Evolutionary conservation across 1,140 invertebrate genomes (phyloP), one percentile per base, ranked within the genome.

Genomic region (Lasioglossum albipes): DNA sequence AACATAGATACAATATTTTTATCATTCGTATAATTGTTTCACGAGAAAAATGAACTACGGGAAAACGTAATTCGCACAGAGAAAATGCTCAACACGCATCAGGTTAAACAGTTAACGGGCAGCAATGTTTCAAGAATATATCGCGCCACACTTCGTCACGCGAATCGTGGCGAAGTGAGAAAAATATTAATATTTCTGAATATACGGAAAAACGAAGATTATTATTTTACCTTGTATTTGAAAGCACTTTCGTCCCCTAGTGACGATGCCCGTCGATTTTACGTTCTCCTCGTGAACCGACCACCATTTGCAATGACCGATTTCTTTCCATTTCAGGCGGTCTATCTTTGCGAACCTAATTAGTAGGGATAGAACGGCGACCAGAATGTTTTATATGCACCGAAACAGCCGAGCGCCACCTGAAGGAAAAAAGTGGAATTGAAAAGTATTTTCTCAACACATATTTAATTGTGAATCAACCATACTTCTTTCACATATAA

Each of bases 221-320:
- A 52, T 62, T 77, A 77, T 77, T 71, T 77, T 0, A 77, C 75
- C 75, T 77, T 62, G 7, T 13, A 71, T 45, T 10, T 71, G 13
- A 52, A 20, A 62, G 45, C n/a, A 41, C 16, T 49, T n/a, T n/a
- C 41, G 42, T 31, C 31, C 5, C 36, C 16, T 41, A 71, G 0
- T 4, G 6, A 59, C 13, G 75, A 77, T 77, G 75, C 16, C 13
- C 7, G 16, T 31, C 5, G 75, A 78, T 78, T 52, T 64, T 64
- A 16, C 6, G n/a, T 7, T 0, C 7, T 18, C 18, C 7, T 64
- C 42, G 2, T 5, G 10, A n/a, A 20, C 18, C 27, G 22, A 41
- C 45, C 12, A 64, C 42, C 68, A 54, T 78, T 71, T 45, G 16
- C 45, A 78, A 52, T 36, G 27, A 52, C 16, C 57, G 18, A 42